Base-by-base conservation (phyloP, 2,888 invertebrate species). In the Tetrapedia diversipes region DNA sequence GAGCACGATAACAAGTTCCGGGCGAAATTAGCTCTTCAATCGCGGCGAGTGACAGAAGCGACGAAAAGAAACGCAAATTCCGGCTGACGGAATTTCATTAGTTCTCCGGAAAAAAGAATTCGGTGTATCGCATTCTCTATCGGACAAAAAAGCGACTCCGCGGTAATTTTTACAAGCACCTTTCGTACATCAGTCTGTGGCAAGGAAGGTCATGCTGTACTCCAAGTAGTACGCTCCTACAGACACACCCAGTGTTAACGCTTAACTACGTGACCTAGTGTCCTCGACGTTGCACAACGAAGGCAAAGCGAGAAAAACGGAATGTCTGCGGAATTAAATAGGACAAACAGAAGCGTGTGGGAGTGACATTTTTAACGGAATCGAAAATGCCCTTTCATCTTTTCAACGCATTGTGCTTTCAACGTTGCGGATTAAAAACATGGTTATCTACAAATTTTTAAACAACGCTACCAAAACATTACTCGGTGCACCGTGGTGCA, bases 191-290 rank as follows among this genome's bases (percentile, higher is more conserved):
- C 76, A 54, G 70, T 51, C 65, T 59, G 71, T 71, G 63, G 66
- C 66, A 61, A 66, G 67, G 63, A 78, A 78, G 78, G 77, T 78
- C 78, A 72, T 67, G 37, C 53, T 54, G 59, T 51, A 51, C 67
- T 71, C 61, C 78, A 72, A 77, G 72, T n/a, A n/a, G n/a, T 59
- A 72, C 77, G 57, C 78, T 39, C 45, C 66, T 72, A 78, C 72
- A 65, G 70, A 70, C 77, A 77, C 77, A 77, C 77, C 77, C 72
- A 32, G 51, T 41, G 63, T 77, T 77, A 72, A 77, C 78, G 72
- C 77, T 78, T 72, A 66, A 78, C 78, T 77, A 77, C 78, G 72
- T 77, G 77, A 78, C 78, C 78, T 56, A 77, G 77, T 78, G 77
- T 78, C 66, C 77, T 47, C 78, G 72, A 24, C 60, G 71, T 72